phyloP scores from a whole-genome alignment of 2,797 vertebrate genomes.

The Hippopotamyrus pictus region DNA sequence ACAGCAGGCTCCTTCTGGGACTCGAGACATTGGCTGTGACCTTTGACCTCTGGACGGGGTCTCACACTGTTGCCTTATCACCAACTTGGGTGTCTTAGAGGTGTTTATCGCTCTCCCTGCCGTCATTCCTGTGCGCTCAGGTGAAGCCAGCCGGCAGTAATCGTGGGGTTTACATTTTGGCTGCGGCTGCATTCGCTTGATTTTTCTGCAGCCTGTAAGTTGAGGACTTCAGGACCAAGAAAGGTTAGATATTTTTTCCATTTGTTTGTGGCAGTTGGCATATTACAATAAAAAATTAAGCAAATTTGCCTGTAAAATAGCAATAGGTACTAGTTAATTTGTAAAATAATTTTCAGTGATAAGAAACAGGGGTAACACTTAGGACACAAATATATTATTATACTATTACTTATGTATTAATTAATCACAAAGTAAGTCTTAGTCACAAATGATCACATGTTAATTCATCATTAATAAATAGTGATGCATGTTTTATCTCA shows the following conservation, averaged over 20 bases:
- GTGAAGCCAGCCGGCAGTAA: neutral
- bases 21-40: neutral
- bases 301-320: neutral
- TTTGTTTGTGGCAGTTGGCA: neutral
- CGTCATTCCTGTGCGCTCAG: neutral
- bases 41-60: neutral
- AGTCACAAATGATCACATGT: neutral
- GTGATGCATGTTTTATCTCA: neutral
- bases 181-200: constrained; percentile 40
- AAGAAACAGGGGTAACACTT: neutral
- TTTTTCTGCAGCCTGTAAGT: constrained; percentile 46
- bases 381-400: neutral
- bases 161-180: constrained; percentile 35
- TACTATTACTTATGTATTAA: neutral
- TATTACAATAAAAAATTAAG: neutral
- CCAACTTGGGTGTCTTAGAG: neutral
- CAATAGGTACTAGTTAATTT: neutral
- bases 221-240: constrained; percentile 37
- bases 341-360: neutral
- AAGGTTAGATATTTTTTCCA: constrained; percentile 27
- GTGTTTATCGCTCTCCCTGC: neutral
- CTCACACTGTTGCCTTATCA: neutral
- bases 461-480: neutral
- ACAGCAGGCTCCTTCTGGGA: neutral
- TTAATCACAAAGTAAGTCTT: neutral